These are phyloP conservation scores for Lasioglossum lativentre DNA, from an alignment of 2,888 invertebrate genomes.

Conservation along the genomic window DNA sequence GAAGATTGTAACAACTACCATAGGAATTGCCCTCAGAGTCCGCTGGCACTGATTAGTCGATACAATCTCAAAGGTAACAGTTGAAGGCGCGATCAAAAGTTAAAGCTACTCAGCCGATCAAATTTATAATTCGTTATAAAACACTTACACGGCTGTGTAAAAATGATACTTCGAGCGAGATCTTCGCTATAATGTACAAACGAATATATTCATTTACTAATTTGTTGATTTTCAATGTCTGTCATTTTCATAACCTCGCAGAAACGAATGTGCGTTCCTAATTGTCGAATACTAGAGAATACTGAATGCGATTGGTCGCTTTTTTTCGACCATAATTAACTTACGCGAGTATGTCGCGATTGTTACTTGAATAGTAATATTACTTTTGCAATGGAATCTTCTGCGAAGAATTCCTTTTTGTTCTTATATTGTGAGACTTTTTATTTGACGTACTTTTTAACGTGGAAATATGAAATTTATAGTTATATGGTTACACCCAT, in stretches of 20 bases:
- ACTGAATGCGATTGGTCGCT: background rate
- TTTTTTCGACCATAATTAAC: background rate
- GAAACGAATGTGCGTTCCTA: background rate
- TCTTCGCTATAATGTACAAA: background rate
- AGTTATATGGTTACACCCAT: no score
- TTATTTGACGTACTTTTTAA: no score
- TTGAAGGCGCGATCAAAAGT: background rate
- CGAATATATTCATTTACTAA: background rate
- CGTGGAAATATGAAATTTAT: no score
- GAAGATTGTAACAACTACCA: slow-evolving; percentile 85
- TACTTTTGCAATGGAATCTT: background rate
- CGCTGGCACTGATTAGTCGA: slow-evolving; percentile 85
- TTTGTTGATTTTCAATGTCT: background rate
- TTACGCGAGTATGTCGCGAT: no score
- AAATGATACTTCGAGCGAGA: background rate
- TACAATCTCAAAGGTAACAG: slow-evolving; percentile 15
- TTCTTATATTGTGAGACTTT: no score
- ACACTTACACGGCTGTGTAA: background rate
- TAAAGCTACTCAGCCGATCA: background rate
- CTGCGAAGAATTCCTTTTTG: background rate
- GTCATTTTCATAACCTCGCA: background rate
- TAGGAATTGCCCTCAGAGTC: slow-evolving; percentile 85
- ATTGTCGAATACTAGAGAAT: background rate
- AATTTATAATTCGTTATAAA: background rate
- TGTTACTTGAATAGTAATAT: background rate